These are phyloP conservation scores for Neomorphus geoffroyi DNA, from an alignment of 2,797 vertebrate species.

Conservation along the genomic window DNA sequence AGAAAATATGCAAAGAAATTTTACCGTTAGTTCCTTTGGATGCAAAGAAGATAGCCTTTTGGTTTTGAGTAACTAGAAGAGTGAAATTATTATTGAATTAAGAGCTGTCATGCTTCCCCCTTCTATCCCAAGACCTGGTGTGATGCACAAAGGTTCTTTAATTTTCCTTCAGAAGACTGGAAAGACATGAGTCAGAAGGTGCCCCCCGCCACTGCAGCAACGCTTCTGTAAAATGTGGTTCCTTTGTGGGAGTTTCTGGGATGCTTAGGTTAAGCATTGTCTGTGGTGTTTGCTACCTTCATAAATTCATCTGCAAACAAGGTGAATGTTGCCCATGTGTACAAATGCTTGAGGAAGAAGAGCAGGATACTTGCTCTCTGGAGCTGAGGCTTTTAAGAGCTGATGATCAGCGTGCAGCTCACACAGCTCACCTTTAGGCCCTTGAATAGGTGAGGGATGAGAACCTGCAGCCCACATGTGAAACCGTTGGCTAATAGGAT, in stretches of 20 bases:
- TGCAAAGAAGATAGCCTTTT: background rate
- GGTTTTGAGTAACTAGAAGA: background rate
- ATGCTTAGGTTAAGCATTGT: background rate
- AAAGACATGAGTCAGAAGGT: background rate
- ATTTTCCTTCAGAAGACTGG: background rate
- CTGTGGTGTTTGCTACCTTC: background rate
- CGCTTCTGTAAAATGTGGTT: background rate
- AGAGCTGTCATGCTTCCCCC: background rate
- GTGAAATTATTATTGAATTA: background rate
- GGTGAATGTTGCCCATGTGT: background rate
- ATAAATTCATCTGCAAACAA: background rate
- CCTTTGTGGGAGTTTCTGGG: background rate
- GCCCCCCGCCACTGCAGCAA: background rate
- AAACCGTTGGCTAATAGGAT: background rate
- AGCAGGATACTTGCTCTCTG: background rate
- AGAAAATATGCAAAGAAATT: background rate
- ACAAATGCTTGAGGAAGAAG: background rate
- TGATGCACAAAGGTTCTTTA: background rate
- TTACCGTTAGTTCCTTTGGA: background rate
- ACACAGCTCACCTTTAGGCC: background rate
- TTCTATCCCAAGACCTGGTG: background rate
- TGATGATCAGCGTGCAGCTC: background rate
- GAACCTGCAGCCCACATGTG: fast-evolving
- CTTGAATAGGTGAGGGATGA: background rate
- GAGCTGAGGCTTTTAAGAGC: background rate